Percentiles rank a stretch among this genome's conserved stretches.
Conservation (phyloP, 2,888 invertebrate genomes). For the Brenthis ino region DNA sequence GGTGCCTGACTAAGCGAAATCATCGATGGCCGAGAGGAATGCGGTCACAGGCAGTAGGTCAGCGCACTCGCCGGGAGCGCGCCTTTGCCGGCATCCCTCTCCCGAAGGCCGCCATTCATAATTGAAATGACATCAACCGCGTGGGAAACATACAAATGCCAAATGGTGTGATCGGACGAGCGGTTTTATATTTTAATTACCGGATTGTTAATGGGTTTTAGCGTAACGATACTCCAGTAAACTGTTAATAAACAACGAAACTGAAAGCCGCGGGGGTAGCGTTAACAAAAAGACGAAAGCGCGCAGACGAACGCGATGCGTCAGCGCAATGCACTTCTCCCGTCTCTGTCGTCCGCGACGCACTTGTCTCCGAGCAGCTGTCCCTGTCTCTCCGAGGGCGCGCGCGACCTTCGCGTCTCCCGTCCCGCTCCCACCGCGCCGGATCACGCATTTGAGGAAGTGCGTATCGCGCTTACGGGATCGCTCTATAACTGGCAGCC, state of each 20-base stretch:
- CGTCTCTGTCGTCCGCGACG: conserved; percentile 48
- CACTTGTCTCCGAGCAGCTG: conserved; percentile 59
- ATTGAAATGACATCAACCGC: conserved; percentile 79
- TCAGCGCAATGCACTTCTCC: conserved; percentile 74
- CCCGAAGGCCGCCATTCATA: conserved; percentile 65
- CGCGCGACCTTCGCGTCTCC: conserved; percentile 38
- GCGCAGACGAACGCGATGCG: conserved; percentile 72
- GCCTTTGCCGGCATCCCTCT: conserved; percentile 53
- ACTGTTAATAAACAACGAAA: conserved; percentile 62
- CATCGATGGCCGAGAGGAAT: conserved; percentile 52
- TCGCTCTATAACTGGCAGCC: conserved; percentile 54
- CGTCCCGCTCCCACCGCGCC: conserved; percentile 44
- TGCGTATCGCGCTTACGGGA: conserved; percentile 64
- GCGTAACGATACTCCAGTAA: conserved; percentile 61
- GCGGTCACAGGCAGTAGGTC: conserved; percentile 67
- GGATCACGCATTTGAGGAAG: conserved; percentile 66
- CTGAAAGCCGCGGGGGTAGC: conserved; percentile 65
- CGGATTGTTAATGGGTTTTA: conserved; percentile 64
- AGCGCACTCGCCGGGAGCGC: conserved; percentile 62
- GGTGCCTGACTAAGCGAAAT: conserved; percentile 68
- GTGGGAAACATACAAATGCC: conserved; percentile 76
- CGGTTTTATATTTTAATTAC: conserved; percentile 61
- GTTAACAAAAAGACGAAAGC: conserved; percentile 64
- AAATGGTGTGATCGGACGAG: conserved; percentile 68
- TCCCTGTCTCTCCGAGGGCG: conserved; percentile 48